Conservation (phyloP, 2,113 vertebrate species). For the Myrmecophaga tridactyla region DNA sequence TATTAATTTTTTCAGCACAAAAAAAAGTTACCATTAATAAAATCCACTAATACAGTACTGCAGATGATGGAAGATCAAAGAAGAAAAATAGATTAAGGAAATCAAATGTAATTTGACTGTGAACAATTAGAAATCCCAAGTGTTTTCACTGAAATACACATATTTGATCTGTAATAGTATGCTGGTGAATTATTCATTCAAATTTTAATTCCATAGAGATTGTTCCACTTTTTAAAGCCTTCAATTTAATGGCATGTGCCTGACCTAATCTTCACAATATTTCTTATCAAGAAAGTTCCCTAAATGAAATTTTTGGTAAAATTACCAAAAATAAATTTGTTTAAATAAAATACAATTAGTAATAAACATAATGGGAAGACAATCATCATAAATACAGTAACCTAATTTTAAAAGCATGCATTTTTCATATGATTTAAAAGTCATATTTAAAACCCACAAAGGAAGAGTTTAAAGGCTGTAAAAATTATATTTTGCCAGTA, state of each 20-base stretch:
- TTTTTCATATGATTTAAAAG: neutral
- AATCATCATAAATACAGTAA: constrained; percentile 9
- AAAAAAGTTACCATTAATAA: constrained; percentile 53
- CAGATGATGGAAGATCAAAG: constrained; percentile 71
- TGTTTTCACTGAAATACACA: constrained; percentile 63
- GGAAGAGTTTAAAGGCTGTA: neutral
- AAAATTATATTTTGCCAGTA: neutral
- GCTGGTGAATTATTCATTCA: constrained; percentile 70
- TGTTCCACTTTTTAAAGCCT: constrained; percentile 59
- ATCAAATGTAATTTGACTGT: constrained; percentile 69
- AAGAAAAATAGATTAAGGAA: constrained; percentile 68
- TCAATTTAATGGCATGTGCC: constrained; percentile 50
- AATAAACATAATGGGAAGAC: constrained; percentile 45
- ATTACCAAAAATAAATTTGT: constrained; percentile 28
- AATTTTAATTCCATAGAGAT: constrained; percentile 58
- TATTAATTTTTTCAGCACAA: constrained; percentile 52
- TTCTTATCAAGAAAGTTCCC: constrained; percentile 47
- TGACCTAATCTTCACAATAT: constrained; percentile 60
- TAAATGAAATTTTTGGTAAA: constrained; percentile 53
- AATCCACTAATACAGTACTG: constrained; percentile 51
- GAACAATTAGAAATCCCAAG: constrained; percentile 71
- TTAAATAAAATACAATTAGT: constrained; percentile 61
- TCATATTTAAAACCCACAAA: neutral
- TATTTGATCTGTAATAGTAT: constrained; percentile 74
- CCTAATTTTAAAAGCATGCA: constrained; percentile 40